These are phyloP conservation scores for Helogale parvula DNA, from an alignment of 2,113 vertebrate species.

Conservation along the genomic window DNA sequence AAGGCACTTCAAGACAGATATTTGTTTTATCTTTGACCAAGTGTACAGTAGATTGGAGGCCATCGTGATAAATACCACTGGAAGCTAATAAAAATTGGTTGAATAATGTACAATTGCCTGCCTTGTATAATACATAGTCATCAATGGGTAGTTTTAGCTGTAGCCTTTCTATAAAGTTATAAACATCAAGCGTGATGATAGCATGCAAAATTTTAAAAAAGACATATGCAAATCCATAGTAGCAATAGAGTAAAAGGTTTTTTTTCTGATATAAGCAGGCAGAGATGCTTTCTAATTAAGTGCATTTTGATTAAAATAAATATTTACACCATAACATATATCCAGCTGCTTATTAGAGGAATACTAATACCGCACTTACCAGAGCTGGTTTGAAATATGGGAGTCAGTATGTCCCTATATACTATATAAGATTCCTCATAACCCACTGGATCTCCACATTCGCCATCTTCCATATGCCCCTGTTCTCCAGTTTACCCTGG, in stretches of 20 bases:
- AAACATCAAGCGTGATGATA: neutral
- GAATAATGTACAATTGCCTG: neutral
- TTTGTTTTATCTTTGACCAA: constrained; percentile 66
- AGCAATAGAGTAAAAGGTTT: neutral
- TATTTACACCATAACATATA: neutral
- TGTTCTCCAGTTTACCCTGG: neutral
- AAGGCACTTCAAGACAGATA: constrained; percentile 49
- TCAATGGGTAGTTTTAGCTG: neutral
- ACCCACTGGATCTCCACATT: neutral
- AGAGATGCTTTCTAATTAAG: constrained; percentile 19
- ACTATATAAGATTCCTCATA: neutral
- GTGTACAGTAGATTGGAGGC: neutral
- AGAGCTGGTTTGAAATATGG: neutral
- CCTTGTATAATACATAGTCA: neutral
- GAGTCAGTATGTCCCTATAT: neutral
- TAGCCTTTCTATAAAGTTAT: neutral
- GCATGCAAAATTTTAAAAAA: neutral
- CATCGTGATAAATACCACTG: neutral
- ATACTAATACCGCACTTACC: neutral
- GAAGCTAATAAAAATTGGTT: neutral
- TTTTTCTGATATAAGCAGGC: neutral
- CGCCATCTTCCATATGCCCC: neutral
- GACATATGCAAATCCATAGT: neutral
- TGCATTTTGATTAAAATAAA: constrained; percentile 42
- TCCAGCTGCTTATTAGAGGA: neutral